Conservation (phyloP, 2,797 vertebrate species). For the Danio choprae region DNA sequence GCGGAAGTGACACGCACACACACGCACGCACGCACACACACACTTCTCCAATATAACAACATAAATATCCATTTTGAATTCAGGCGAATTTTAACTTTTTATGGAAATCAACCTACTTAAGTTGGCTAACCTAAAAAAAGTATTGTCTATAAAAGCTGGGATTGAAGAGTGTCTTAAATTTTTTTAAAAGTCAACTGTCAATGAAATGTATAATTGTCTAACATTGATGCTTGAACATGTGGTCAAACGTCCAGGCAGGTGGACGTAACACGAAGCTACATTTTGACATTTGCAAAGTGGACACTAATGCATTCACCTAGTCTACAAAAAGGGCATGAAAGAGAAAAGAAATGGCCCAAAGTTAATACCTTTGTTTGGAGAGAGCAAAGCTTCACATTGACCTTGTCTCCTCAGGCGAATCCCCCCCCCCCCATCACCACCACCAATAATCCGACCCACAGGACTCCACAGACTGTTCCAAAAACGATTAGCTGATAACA, state of each 20-base stretch:
- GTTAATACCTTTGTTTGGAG: slow-evolving; percentile 80
- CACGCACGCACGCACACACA: no score
- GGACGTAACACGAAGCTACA: slow-evolving; percentile 22
- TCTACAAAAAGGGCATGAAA: slow-evolving; percentile 66
- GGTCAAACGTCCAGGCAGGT: slow-evolving; percentile 22
- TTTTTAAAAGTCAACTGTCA: not conserved
- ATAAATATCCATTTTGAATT: no score
- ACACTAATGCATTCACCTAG: slow-evolving; percentile 65
- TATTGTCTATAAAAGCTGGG: not conserved
- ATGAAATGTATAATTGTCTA: not conserved
- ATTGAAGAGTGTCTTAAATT: not conserved
- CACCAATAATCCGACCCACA: slow-evolving; percentile 74
- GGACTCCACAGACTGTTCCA: slow-evolving; percentile 73
- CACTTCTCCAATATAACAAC: no score
- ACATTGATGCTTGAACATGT: slow-evolving; percentile 10
- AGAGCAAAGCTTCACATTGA: slow-evolving; percentile 71
- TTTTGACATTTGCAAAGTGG: slow-evolving; percentile 12
- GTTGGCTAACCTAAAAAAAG: not conserved
- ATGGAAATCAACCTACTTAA: not conserved
- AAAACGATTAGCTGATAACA: slow-evolving; percentile 84
- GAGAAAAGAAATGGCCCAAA: slow-evolving; percentile 74
- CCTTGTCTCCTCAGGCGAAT: slow-evolving; percentile 64
- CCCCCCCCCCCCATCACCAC: slow-evolving; percentile 44
- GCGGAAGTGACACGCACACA: no score
- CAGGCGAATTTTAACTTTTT: not conserved